phyloP scores from a whole-genome alignment of 2,888 invertebrate species.

The Alloscopus bannaensis region DNA sequence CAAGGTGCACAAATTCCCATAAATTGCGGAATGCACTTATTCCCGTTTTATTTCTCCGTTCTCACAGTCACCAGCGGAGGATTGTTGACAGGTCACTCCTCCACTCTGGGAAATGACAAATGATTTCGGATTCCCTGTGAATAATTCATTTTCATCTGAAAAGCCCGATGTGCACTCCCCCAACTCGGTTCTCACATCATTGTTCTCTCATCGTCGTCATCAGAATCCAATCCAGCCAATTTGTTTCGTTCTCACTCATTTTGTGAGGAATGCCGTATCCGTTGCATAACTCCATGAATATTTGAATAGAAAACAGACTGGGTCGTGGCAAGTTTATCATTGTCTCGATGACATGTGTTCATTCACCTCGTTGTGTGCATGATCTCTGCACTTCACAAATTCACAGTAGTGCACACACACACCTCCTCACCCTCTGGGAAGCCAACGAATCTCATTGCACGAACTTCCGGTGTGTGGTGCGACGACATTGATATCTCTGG shows the following conservation, averaged over 20 bases:
- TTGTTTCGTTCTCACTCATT: constrained; percentile 11
- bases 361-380: constrained; percentile 20
- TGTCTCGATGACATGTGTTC: not conserved
- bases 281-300: not conserved
- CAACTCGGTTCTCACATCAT: too few species aligned
- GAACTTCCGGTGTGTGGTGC: constrained; percentile 18
- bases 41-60: not conserved
- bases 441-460: constrained; percentile 10
- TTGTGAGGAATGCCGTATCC: too few species aligned
- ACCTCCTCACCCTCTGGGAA: not conserved
- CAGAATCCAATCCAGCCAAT: not conserved
- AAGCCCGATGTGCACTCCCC: too few species aligned
- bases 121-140: constrained; percentile 9
- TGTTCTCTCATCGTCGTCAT: not conserved
- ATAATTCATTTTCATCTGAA: constrained; percentile 19
- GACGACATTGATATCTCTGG: not conserved
- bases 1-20: constrained; percentile 58
- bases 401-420: constrained; percentile 1
- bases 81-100: constrained; percentile 19
- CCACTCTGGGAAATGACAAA: constrained; percentile 22
- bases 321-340: not conserved
- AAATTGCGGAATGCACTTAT: not conserved
- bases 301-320: too few species aligned
- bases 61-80: not conserved
- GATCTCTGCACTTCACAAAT: constrained; percentile 36